A percentile compares a stretch with the other conserved stretches of the same genome.
Conservation (phyloP, 2,888 invertebrate species). For the Leptinotarsa tumamoca region DNA sequence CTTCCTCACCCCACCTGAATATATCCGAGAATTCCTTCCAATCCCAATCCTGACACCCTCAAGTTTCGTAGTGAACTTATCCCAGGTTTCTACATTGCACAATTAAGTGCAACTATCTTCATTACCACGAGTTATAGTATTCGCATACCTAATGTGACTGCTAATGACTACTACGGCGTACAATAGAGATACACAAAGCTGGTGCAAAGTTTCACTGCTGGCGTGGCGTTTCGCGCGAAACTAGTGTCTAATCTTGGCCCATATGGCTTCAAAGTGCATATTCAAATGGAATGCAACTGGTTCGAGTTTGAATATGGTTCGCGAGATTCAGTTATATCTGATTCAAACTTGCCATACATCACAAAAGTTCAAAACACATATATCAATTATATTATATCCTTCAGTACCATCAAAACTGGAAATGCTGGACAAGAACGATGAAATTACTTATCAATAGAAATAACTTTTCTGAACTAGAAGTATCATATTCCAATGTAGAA, state of each 20-base stretch:
- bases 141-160: conserved; percentile 40
- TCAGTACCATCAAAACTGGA: not conserved
- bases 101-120: conserved; percentile 44
- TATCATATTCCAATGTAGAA: too few relatives aligned
- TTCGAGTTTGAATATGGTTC: conserved; percentile 16
- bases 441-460: not conserved
- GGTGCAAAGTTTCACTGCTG: conserved; percentile 19
- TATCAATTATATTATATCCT: not conserved
- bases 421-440: not conserved
- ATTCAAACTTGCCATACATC: not conserved
- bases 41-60: conserved; percentile 33
- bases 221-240: conserved; percentile 13
- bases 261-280: conserved; percentile 11
- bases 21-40: conserved; percentile 27
- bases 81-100: conserved; percentile 31
- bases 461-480: too few relatives aligned
- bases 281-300: conserved; percentile 19
- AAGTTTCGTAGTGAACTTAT: conserved; percentile 35
- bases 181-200: conserved; percentile 8
- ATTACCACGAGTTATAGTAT: conserved; percentile 41
- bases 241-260: conserved; percentile 19
- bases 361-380: not conserved
- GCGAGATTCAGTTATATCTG: conserved; percentile 6
- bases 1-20: not conserved
- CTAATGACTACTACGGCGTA: conserved; percentile 33